Percentiles rank a stretch among this genome's conserved stretches.
phyloP scores from a whole-genome alignment of 2,113 vertebrate genomes.

The Nannobrachium achirus region DNA sequence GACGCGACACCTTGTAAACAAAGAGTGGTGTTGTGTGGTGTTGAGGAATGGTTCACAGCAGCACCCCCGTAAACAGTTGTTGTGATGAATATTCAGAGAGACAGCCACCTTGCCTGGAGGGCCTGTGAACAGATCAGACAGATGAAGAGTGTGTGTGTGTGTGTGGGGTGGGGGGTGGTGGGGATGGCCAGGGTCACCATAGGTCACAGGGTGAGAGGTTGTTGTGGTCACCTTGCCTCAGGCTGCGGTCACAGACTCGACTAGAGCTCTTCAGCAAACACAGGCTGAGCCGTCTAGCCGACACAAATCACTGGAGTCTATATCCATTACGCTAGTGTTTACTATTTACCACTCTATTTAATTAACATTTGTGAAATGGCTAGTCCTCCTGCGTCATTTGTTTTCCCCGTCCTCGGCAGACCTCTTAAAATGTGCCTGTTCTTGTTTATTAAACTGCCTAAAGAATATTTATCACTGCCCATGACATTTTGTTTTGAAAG shows the following conservation, averaged over 20 bases:
- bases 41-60: not conserved
- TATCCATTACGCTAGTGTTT: conserved; percentile 15
- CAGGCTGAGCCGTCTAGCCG: conserved; percentile 18
- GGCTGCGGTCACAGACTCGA: conserved; percentile 38
- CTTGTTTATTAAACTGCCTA: conserved; percentile 5
- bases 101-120: conserved; percentile 12
- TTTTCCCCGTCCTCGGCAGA: conserved; percentile 1
- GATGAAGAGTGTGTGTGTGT: not conserved
- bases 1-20: not conserved
- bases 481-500: conserved; percentile 10
- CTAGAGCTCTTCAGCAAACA: conserved; percentile 36
- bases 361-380: conserved; percentile 10
- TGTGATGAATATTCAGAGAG: conserved; percentile 21
- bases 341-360: not conserved
- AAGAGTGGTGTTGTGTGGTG: not conserved
- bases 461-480: conserved; percentile 4
- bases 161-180: not conserved
- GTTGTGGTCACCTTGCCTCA: conserved; percentile 38
- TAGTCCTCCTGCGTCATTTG: not conserved
- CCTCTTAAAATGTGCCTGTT: not conserved
- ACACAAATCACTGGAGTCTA: conserved; percentile 13
- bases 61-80: not conserved
- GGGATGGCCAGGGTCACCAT: not conserved
- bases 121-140: not conserved
- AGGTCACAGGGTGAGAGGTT: conserved; percentile 55